phyloP scores from a whole-genome alignment of 2,113 vertebrate species.

The Equus quagga region DNA sequence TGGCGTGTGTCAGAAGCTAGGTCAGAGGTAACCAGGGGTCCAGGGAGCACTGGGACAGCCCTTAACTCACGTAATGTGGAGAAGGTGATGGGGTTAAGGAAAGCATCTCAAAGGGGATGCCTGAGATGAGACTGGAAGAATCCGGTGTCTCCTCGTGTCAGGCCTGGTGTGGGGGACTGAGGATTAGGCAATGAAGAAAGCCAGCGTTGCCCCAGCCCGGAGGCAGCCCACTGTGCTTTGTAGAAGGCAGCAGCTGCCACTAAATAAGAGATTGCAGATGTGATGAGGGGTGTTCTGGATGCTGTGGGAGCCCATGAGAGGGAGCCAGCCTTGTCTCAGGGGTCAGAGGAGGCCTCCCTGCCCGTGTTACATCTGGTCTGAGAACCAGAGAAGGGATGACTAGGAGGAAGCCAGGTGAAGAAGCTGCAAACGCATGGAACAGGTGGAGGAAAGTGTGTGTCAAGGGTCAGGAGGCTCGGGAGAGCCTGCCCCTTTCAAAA shows the following conservation, averaged over 20 bases:
- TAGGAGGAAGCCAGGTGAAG: not conserved
- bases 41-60: not conserved
- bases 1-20: not conserved
- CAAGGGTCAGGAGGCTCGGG: not conserved
- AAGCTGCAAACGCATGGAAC: not conserved
- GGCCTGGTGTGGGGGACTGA: not conserved
- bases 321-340: not conserved
- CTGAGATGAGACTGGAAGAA: not conserved
- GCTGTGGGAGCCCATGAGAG: not conserved
- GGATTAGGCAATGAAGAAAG: rapidly evolving
- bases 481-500: not conserved
- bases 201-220: no score
- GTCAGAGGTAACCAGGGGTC: not conserved
- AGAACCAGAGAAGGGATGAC: not conserved
- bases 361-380: rapidly evolving
- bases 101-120: not conserved
- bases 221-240: rapidly evolving
- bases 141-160: rapidly evolving
- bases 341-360: not conserved
- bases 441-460: not conserved
- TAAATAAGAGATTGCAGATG: not conserved
- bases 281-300: not conserved
- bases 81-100: not conserved
- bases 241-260: not conserved
- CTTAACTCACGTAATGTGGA: not conserved